These are phyloP conservation scores for Luidia sarsii DNA, from an alignment of 53 echinoderm and acorn worm genomes.

Conservation along the genomic window DNA sequence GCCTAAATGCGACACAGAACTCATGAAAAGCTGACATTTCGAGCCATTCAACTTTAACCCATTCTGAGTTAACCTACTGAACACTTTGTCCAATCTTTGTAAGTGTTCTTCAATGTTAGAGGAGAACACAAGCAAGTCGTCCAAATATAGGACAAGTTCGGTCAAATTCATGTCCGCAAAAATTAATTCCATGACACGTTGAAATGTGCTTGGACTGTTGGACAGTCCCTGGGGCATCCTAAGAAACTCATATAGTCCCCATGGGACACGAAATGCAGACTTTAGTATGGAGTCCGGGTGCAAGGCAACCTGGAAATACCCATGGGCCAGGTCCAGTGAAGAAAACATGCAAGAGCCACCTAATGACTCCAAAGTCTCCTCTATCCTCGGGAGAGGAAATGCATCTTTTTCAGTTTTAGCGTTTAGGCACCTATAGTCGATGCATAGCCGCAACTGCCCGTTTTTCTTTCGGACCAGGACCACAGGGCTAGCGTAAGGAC, in stretches of 20 bases:
- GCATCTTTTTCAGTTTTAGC: no score
- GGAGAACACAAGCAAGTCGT: constrained; percentile 51
- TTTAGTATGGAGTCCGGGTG: constrained; percentile 3
- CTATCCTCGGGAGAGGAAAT: no score
- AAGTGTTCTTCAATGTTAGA: constrained; percentile 5
- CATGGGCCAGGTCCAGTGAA: no score
- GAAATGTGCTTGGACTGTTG: constrained; percentile 44
- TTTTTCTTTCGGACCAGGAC: no score
- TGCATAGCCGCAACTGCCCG: no score
- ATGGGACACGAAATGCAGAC: constrained; percentile 29
- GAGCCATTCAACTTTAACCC: constrained; percentile 74
- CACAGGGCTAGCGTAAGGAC: no score
- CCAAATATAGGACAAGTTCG: constrained; percentile 44
- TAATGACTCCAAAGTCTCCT: no score
- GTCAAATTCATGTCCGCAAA: no score
- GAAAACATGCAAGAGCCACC: constrained; percentile 31
- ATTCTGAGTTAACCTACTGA: constrained; percentile 26
- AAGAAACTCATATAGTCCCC: constrained; percentile 39
- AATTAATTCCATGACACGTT: no score
- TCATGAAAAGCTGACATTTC: no score
- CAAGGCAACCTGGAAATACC: constrained; percentile 31
- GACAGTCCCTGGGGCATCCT: constrained; percentile 32
- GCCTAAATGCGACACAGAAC: constrained; percentile 21
- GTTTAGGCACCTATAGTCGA: constrained; percentile 52
- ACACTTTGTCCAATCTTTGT: constrained; percentile 47